Evolutionary conservation across 2,888 invertebrate species (phyloP), one percentile per base, ranked within the genome.

Genomic region (Apomyelois bistriatella): DNA sequence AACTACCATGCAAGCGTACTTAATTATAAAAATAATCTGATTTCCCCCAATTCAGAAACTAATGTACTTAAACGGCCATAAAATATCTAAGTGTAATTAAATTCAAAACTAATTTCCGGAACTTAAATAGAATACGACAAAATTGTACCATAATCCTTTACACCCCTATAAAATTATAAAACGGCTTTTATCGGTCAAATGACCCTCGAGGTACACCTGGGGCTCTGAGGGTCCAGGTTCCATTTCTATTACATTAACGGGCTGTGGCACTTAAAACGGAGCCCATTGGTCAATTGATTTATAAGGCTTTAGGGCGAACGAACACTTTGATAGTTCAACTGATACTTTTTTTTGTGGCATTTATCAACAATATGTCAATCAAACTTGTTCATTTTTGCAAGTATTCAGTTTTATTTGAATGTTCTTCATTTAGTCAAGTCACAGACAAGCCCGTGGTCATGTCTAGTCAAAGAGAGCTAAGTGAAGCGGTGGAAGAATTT

Each of bases 261-360:
- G 32, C 16, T 9, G 10, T 32, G 46, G 32, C 35, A 46, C 46
- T 46, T 46, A 46, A 46, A 46, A 9, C n/a, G 46, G 16, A 35
- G 32, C 46, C 43, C 28, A 46, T 46, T 46, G 46, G 46, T 46
- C 46, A 46, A 46, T 46, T 46, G 46, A 46, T 46, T 46, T 46
- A 46, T 32, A 32, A 10, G 15, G 13, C 8, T 16, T 35, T 10
- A 32, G 46, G 46, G 15, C 10, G 15, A 15, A 46, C 46, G 32
- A 32, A 32, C 10, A 5, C 46, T 35, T 15, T 15, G 6, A 43
- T 1, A 13, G 10, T 13, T 13, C n/a, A n/a, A n/a, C n/a, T n/a
- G n/a, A n/a, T 8, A 13, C 10, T 36, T 3, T 2, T n/a, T 36
- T 36, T 36, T 3, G 1, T 10, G n/a, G 3, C n/a, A n/a, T 36